Conservation (phyloP, 2,797 vertebrate species). For the Champsocephalus gunnari region DNA sequence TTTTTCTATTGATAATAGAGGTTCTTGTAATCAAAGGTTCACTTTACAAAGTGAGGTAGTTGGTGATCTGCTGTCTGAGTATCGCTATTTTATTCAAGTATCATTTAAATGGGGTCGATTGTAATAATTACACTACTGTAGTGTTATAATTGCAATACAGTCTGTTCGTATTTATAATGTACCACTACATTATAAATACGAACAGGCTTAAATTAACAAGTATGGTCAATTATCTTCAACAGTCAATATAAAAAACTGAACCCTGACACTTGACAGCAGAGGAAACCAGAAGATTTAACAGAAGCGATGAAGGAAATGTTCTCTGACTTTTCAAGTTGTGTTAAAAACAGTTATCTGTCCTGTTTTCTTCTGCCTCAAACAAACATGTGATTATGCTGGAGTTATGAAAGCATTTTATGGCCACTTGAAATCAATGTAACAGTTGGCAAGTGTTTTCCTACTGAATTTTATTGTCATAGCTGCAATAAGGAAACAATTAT, state of each 20-base stretch:
- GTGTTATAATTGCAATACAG: too few species aligned
- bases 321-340: not conserved
- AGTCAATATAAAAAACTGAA: not conserved
- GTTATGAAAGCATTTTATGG: conserved; percentile 38
- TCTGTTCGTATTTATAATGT: too few species aligned
- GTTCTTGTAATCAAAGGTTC: not conserved
- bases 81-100: not conserved
- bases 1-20: not conserved
- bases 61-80: not conserved
- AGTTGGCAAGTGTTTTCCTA: not conserved
- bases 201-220: not conserved
- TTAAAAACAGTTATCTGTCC: not conserved
- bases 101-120: not conserved
- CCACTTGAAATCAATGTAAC: conserved; percentile 10
- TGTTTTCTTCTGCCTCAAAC: not conserved
- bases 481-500: conserved; percentile 47
- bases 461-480: not conserved
- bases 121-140: too few species aligned
- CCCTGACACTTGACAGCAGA: not conserved
- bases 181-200: not conserved
- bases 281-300: not conserved
- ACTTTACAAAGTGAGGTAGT: not conserved
- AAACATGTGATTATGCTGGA: not conserved
- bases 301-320: not conserved
- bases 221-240: not conserved